Evolutionary conservation across 2,797 vertebrate species (phyloP).

Genomic region (Vireo griseus): DNA sequence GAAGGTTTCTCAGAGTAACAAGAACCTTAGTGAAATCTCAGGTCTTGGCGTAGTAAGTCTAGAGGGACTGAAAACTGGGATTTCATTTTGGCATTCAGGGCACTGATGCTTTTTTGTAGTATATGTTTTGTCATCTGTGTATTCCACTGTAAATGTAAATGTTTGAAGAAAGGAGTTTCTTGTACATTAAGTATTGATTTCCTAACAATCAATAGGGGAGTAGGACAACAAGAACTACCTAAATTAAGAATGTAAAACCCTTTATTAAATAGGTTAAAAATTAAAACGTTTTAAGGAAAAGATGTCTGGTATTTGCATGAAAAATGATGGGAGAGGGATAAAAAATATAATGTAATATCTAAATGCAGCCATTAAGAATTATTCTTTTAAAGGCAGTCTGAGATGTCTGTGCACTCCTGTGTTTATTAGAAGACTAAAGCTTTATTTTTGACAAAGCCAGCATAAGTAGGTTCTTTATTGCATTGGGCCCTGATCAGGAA

Average conservation of each 20-base stretch:
- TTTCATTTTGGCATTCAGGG: constrained; percentile 22
- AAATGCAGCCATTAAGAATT: not conserved
- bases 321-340: accelerated
- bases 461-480: not conserved
- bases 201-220: not conserved
- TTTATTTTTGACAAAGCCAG: not conserved
- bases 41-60: not conserved
- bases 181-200: not conserved
- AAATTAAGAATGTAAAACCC: not conserved
- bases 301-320: accelerated
- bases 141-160: constrained; percentile 11
- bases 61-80: constrained; percentile 10
- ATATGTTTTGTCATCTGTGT: not conserved
- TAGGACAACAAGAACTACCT: not conserved
- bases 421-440: not conserved
- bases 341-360: not conserved
- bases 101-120: not conserved
- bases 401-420: not conserved
- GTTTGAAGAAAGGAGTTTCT: not conserved
- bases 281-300: not conserved
- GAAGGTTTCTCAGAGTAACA: not conserved
- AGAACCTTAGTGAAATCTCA: constrained; percentile 19
- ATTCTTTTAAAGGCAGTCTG: not conserved
- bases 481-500: not conserved
- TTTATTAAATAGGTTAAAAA: not conserved